Conservation (phyloP, 2,888 invertebrate genomes). For the Epinotia ramella region DNA sequence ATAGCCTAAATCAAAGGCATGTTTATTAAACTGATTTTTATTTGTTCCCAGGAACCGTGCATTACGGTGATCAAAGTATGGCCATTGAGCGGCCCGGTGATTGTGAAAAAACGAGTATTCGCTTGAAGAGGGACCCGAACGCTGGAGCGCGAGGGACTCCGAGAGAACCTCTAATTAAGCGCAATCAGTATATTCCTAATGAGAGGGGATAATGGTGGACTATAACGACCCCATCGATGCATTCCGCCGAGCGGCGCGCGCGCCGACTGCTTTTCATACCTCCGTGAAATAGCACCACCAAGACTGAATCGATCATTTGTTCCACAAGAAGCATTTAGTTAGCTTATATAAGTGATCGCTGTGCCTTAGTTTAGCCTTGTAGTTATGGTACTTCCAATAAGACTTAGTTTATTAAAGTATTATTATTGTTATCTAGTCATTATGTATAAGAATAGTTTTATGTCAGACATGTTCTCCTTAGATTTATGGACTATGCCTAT, state of each 20-base stretch:
- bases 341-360: conserved; percentile 73
- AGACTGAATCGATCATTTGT: conserved; percentile 80
- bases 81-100: conserved; percentile 80
- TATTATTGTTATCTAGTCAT: conserved; percentile 82
- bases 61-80: conserved; percentile 81
- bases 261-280: conserved; percentile 75
- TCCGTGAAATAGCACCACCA: conserved; percentile 73
- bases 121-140: conserved; percentile 70
- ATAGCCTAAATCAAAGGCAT: conserved; percentile 35
- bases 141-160: conserved; percentile 75
- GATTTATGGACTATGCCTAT: conserved; percentile 13
- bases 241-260: conserved; percentile 74
- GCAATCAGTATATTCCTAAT: conserved; percentile 86
- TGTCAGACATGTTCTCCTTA: conserved; percentile 39
- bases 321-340: conserved; percentile 77
- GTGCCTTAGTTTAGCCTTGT: conserved; percentile 79
- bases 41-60: conserved; percentile 77
- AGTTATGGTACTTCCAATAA: conserved; percentile 67
- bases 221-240: conserved; percentile 82
- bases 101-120: conserved; percentile 83
- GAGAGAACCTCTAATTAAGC: conserved; percentile 83
- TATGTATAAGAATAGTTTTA: conserved; percentile 67
- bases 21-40: conserved; percentile 59
- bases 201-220: conserved; percentile 83
- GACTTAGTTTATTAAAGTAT: conserved; percentile 62